Evolutionary conservation across 2,797 vertebrate genomes (phyloP), one percentile per base, ranked within the genome.

Genomic region (Phoeniculus purpureus): DNA sequence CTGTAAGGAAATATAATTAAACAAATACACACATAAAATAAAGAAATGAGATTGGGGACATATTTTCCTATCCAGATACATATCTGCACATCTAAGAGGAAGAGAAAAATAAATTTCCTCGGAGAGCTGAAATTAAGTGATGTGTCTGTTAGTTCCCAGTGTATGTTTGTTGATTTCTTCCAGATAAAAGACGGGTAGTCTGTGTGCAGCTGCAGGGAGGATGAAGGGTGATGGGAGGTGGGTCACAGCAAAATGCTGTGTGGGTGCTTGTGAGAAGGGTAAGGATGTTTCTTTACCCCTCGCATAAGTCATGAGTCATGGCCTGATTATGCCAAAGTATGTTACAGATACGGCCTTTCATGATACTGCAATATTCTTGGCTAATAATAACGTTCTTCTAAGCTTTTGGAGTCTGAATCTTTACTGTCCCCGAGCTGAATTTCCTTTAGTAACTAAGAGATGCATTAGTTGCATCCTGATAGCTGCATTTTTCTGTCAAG

Each of bases 181-280:
- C 78, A 72, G 58, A 92, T 77, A 80, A 87, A 81, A 67, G 82
- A 37, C 73, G 91, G 73, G 34, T 76, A 89, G 23, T 86, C 48
- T 86, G 0, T 70, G 29, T 74, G 58, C 68, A 89, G 58, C 82
- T 84, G 45, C 52, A 88, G 52, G 72, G 51, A 72, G n/a, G 27
- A 43, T 70, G 48, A 82, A 74, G 43, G 65, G 58, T 85, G 65
- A 29, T 16, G 47, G 64, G 73, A 87, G 71, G 54, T 65, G 72
- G 74, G 58, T 87, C 75, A 76, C 68, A 52, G 75, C 72, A 85
- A 80, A 93, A 67, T 45, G 50, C 72, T 74, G 16, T 93, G 56
- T 85, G 32, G 61, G 55, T 71, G n/a, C 65, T 67, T 61, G 61
- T 54, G 37, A 85, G 72, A 79, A 89, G 31, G 60, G 45, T 82